Conservation (phyloP, 2,113 vertebrate genomes). For the Pluvianellus socialis region DNA sequence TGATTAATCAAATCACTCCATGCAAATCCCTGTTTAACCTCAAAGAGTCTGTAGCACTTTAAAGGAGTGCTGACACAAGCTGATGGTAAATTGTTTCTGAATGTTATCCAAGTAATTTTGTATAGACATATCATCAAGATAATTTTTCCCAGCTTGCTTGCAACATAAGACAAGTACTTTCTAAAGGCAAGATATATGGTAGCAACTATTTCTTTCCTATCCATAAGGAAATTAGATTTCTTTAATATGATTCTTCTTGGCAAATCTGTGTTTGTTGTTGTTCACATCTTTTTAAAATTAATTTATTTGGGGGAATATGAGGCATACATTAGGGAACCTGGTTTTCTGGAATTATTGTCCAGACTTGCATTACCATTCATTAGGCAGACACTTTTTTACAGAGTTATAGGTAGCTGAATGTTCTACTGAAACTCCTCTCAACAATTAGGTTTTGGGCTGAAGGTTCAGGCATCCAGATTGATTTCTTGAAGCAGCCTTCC, state of each 20-base stretch:
- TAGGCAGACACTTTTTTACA: background rate
- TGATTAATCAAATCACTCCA: background rate
- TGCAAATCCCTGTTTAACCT: background rate
- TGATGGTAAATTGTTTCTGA: background rate
- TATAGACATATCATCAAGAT: background rate
- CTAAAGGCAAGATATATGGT: background rate
- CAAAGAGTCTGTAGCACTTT: background rate
- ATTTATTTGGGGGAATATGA: background rate
- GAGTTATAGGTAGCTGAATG: background rate
- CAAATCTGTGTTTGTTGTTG: background rate
- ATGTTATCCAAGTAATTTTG: background rate
- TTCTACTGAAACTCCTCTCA: background rate
- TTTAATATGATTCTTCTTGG: background rate
- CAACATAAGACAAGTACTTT: background rate
- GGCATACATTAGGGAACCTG: background rate
- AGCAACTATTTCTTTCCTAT: background rate
- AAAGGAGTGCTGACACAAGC: background rate
- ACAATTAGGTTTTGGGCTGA: background rate
- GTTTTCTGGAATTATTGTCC: background rate
- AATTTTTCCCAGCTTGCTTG: background rate
- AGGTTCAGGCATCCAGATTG: background rate
- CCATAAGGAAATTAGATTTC: background rate
- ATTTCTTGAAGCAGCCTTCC: background rate
- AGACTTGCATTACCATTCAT: background rate
- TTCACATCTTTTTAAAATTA: background rate